Percentiles rank a stretch among this genome's conserved stretches.
phyloP scores from a whole-genome alignment of 2,888 invertebrate genomes.

The Athripsodes cinereus region DNA sequence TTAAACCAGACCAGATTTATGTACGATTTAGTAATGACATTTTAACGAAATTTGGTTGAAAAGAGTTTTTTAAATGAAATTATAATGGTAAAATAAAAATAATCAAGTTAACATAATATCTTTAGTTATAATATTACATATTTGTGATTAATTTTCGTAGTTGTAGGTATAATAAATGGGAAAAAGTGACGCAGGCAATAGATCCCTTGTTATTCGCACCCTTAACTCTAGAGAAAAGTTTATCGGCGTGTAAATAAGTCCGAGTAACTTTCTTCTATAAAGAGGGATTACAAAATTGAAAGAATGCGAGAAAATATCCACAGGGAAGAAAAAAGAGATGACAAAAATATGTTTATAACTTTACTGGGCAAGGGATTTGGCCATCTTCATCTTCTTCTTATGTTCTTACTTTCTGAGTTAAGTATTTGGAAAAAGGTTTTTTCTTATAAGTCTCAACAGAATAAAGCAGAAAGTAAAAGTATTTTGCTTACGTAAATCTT shows the following conservation, averaged over 20 bases:
- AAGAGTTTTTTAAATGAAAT: no score
- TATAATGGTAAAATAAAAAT: no score
- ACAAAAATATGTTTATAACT: not conserved
- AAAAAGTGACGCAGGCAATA: no score
- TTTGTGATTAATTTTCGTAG: no score
- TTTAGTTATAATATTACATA: no score
- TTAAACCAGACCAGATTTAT: no score
- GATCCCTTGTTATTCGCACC: conserved; percentile 2
- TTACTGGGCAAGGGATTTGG: not conserved
- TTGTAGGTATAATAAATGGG: no score
- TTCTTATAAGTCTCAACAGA: not conserved
- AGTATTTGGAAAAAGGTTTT: conserved; percentile 1
- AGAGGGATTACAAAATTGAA: conserved; percentile 19
- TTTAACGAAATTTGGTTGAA: no score
- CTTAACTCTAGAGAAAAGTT: conserved; percentile 6
- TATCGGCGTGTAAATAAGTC: conserved; percentile 19
- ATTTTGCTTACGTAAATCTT: no score
- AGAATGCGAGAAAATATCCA: conserved; percentile 6
- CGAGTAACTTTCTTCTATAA: conserved; percentile 9
- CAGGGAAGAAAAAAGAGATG: not conserved
- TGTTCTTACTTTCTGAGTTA: not conserved
- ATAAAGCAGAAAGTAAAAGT: not conserved
- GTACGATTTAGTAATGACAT: no score
- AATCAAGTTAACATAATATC: no score
- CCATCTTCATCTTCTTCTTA: not conserved